Evolutionary conservation across 2,797 vertebrate genomes (phyloP).

Genomic region (Sebastolobus alascanus): DNA sequence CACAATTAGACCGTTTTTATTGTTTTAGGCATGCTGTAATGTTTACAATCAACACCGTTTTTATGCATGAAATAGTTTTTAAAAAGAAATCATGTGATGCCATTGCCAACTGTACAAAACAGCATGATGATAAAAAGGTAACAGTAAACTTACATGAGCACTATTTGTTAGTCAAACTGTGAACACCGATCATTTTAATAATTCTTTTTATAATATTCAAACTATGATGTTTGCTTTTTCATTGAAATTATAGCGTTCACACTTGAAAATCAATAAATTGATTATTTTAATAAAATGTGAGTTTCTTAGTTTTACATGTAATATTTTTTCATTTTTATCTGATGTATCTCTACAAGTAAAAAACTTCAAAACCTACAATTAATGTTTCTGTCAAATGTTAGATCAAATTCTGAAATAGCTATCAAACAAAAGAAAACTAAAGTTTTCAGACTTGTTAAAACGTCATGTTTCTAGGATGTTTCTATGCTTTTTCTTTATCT

Average conservation of each 20-base stretch:
- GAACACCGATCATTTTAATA: constrained; percentile 35
- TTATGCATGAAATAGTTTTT: constrained; percentile 36
- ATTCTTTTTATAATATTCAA: constrained; percentile 42
- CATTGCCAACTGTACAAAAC: constrained; percentile 76
- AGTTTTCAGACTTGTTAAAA: constrained; percentile 17
- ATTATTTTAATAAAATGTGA: constrained; percentile 54
- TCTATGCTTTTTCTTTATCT: constrained; percentile 83
- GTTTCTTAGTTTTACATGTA: constrained; percentile 2
- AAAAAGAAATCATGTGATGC: constrained; percentile 42
- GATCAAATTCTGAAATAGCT: neutral
- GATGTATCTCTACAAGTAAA: neutral
- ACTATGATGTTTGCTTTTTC: constrained; percentile 46
- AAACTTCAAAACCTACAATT: constrained; percentile 3
- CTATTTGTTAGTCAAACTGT: constrained; percentile 34
- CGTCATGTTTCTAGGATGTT: neutral
- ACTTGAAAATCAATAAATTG: constrained; percentile 52
- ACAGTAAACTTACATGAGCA: constrained; percentile 18
- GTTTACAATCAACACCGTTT: constrained; percentile 61
- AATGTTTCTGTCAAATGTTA: constrained; percentile 22
- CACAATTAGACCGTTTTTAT: constrained; percentile 57
- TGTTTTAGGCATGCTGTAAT: constrained; percentile 52
- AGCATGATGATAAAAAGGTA: constrained; percentile 35
- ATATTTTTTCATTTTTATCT: neutral
- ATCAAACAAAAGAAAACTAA: constrained; percentile 3
- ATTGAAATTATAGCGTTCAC: constrained; percentile 42